Percentiles rank a stretch among this genome's conserved stretches.
Conservation (phyloP, 2,113 vertebrate species). For the Epinephelus cyanopodus region DNA sequence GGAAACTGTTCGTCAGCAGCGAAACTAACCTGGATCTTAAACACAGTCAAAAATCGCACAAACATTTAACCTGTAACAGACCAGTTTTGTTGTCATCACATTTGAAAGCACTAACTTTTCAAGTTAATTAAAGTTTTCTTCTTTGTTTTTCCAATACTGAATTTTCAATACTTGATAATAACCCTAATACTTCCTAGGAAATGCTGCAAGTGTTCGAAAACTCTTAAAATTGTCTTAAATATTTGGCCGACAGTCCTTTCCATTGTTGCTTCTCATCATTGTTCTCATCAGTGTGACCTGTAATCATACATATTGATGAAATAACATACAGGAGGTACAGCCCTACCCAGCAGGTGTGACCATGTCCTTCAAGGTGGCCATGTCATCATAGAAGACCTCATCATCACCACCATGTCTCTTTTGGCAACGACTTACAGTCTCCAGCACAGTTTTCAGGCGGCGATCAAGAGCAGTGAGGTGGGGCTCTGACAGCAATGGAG, state of each 20-base stretch:
- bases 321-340: background rate
- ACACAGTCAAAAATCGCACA: background rate
- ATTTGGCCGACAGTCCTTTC: background rate
- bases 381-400: slow-evolving; percentile 77
- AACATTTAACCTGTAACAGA: background rate
- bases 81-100: background rate
- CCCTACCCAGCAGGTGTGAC: slow-evolving; percentile 14
- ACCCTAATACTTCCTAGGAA: no score
- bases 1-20: background rate
- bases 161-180: background rate
- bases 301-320: no score
- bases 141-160: background rate
- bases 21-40: background rate
- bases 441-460: slow-evolving; percentile 77
- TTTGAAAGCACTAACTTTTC: background rate
- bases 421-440: slow-evolving; percentile 63
- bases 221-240: background rate
- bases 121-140: background rate
- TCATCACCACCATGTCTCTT: slow-evolving; percentile 19
- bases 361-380: slow-evolving; percentile 20
- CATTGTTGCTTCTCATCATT: background rate
- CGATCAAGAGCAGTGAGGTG: slow-evolving; percentile 83
- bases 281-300: background rate
- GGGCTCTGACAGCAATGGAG: slow-evolving; percentile 84
- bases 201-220: background rate